These are phyloP conservation scores for Tetanocera ferruginea DNA, from an alignment of 2,888 invertebrate species.

Conservation along the genomic window DNA sequence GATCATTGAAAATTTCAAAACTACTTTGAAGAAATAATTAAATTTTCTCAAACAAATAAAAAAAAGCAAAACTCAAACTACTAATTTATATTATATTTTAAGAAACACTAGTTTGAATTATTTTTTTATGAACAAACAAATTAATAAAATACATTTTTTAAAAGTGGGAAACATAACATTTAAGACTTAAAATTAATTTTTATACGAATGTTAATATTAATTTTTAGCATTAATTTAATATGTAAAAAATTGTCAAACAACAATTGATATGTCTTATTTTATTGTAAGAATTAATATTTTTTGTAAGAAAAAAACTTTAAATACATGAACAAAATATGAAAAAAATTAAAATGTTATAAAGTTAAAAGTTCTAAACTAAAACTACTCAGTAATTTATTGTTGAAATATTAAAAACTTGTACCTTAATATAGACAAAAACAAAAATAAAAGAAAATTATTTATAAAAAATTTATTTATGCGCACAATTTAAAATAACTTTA, in stretches of 20 bases:
- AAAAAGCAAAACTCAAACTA: neutral
- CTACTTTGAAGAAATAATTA: neutral
- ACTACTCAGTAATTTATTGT: neutral
- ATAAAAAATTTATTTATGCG: conserved; percentile 34
- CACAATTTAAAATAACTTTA: conserved; percentile 28
- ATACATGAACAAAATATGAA: neutral
- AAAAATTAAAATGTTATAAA: neutral
- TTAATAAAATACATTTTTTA: neutral
- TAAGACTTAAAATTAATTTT: conserved; percentile 26
- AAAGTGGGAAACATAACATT: neutral
- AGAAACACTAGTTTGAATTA: neutral
- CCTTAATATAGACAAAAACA: conserved; percentile 8
- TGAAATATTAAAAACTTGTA: conserved; percentile 17
- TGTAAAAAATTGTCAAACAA: neutral
- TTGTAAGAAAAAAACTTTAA: neutral
- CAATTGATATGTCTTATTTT: neutral
- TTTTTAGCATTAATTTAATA: neutral
- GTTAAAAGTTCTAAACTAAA: neutral
- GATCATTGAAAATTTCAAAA: neutral
- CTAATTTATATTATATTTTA: neutral
- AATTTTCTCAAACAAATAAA: neutral
- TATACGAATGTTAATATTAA: conserved; percentile 27
- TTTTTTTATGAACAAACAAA: neutral
- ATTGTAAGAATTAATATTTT: neutral
- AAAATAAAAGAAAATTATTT: neutral